Base-by-base conservation (phyloP, 2,797 vertebrate species). In the Enteromius unitaeniatus region DNA sequence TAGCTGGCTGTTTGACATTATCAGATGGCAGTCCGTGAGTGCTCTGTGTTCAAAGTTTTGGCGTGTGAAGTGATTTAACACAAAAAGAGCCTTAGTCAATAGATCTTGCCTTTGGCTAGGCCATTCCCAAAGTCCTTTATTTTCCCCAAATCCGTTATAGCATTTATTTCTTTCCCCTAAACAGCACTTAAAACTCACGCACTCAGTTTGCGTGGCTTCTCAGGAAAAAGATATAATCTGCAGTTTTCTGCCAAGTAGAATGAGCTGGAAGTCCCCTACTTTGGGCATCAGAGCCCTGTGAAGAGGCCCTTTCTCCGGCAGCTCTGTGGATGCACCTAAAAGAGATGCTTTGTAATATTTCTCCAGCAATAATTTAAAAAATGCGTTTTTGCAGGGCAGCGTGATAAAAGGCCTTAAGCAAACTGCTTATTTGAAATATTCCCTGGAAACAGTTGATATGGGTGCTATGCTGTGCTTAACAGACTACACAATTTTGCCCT, bases 71-170 rank as follows among this genome's bases (percentile, higher is more conserved):
- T 85, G 53, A 65, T 65, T 78, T 51, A 75, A 13, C 76, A 47
- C 49, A 78, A 72, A 82, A 67, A 69, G 67, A 78, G 42, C 45
- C 84, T 51, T 28, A 77, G 84, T 85, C 65, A 72, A 82, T 55
- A 78, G 74, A 82, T 58, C 53, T 64, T 15, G 84, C 42, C 79
- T 65, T 79, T 72, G 74, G 75, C 80, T 68, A 82, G 76, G 47
- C 67, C 62, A 78, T 72, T 82, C 58, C 67, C 28, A 14, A 58
- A 72, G 68, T 19, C 51, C 55, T 80, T 84, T 84, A 78, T 69
- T 78, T 72, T 21, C 65, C 58, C 67, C 5, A 78, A 74, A 62
- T 80, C 40, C 28, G 26, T 85, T 80, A 64, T 75, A 75, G 65
- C 65, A 47, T 70, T 78, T 26, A 70, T 78, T 78, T 70, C 82